Evolutionary conservation across 2,113 vertebrate genomes (phyloP), one percentile per base, ranked within the genome.

Genomic region (Clarias magur): DNA sequence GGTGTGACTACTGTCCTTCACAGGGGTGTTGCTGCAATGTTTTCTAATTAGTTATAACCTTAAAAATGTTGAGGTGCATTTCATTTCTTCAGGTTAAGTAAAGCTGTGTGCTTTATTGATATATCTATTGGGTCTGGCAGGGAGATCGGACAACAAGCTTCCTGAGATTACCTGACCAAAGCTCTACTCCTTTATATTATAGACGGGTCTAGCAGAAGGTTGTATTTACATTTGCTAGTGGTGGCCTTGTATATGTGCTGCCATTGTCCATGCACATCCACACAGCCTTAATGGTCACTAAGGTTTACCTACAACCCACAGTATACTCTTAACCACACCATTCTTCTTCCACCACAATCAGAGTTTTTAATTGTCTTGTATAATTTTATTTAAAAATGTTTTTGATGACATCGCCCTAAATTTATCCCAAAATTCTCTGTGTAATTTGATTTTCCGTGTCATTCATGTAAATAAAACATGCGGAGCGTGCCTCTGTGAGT

Each of bases 241-340:
- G 59, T 54, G 56, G 83, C 42, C 70, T 70, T 48, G 15, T 63
- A 75, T 70, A 60, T 65, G 48, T 63, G 12, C 19, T 85, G 38
- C 73, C 73, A 85, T 34, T 38, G 60, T 27, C 27, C 59, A 78
- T 48, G 12, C 75, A 54, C 48, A 78, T 62, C 73, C 60, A 54
- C 48, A 70, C 76, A 86, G 85, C 85, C 78, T 86, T 81, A 86
- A 85, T 34, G n/a, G 34, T 70, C 63, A 86, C 4, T 34, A 68
- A 17, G 34, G 57, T 82, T 82, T 81, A 87, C 67, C 25, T 87
- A n/a, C 53, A 86, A n/a, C 73, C 60, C 76, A 57, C 25, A 42
- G 27, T 27, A 86, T 56, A 80, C 11, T 60, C 42, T n/a, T 68
- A 10, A 30, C 1, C 3, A 70, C 38, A 53, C 15, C 48, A 25